Base-by-base conservation (phyloP, 2,113 vertebrate species). In the Abramis brama region DNA sequence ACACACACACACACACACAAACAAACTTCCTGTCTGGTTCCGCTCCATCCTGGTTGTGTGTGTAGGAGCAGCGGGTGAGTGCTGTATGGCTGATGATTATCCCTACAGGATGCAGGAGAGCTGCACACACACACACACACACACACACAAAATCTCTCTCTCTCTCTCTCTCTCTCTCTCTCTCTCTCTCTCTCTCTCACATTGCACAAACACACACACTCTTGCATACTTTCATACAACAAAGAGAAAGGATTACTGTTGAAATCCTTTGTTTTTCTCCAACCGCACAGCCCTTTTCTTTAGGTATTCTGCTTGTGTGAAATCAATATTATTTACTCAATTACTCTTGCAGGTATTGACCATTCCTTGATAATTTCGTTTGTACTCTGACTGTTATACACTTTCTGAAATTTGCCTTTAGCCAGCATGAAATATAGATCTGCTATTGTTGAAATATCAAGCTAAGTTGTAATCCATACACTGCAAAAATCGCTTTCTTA, bases 11-110 rank as follows among this genome's bases (percentile, higher is more conserved):
- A 79, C 50, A 80, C 76, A 59, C 68, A 64, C 7, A 47, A 7
- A 62, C 55, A 64, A 43, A 39, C 78, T 80, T 80, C 68, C 68
- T 81, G 70, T 81, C 59, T 74, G 39, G 11, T 52, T 81, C 27
- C 43, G 25, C 57, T 83, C 30, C 47, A 60, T 84, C 82, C 77
- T 81, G 86, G 86, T 74, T 87, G 82, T 81, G 60, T 82, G 55
- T 33, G 33, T 84, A 45, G 33, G 19, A 73, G 15, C 77, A 76
- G 59, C 0, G 78, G 79, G 47, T 57, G 60, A 82, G 45, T 39
- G 66, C 43, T 84, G 66, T 77, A 78, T 39, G 77, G 76, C 68
- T 81, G 60, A 66, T 68, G 39, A 75, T 80, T 84, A 80, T 84
- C 81, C 57, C 59, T 25, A 75, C 55, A 87, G 27, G 57, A 87